Evolutionary conservation across 2,113 vertebrate genomes (phyloP), one percentile per base, ranked within the genome.

Genomic region (Pelvicachromis taeniatus): DNA sequence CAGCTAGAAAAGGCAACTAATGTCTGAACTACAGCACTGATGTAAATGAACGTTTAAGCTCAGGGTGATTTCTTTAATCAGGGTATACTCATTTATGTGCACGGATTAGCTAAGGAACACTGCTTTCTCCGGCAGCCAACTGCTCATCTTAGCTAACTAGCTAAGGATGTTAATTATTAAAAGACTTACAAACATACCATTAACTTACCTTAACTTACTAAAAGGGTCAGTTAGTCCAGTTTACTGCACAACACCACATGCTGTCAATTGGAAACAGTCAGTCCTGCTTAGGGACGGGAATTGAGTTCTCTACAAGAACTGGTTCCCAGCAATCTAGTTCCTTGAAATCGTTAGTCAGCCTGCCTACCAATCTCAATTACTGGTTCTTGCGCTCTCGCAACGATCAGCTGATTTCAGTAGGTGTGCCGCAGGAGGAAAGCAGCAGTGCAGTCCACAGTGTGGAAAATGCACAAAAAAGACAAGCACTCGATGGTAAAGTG

Each of bases 401-500:
- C 4, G 26, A 7, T 58, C 56, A 31, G 56, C 56, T 17, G 56
- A 58, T 26, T 58, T 58, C 56, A 58, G 26, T 58, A 16, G 4
- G 1, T 31, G 26, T 58, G 55, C 31, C 1, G 2, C 14, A 58
- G 55, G 56, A 58, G 56, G 26, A 26, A 58, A 58, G 31, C 26
- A 17, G 56, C 14, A 2, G 56, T 31, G 56, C 56, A 17, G 55
- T 31, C 55, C 55, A 29, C 26, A 0, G 23, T 4, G 1, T 58
- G 13, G 55, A 58, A 13, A 0, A 0, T 58, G 55, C 7, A 29
- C 26, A 58, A 58, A 0, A 16, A 29, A 58, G 55, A 29, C 3
- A 9, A 13, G 7, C 16, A 23, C 7, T 7, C 13, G 23, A 58
- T 58, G 55, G 55, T 56, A 56, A 56, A 56, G 23, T 3, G 26